These are phyloP conservation scores for Sciurus vulgaris DNA, from an alignment of 2,797 vertebrate species.

Conservation along the genomic window DNA sequence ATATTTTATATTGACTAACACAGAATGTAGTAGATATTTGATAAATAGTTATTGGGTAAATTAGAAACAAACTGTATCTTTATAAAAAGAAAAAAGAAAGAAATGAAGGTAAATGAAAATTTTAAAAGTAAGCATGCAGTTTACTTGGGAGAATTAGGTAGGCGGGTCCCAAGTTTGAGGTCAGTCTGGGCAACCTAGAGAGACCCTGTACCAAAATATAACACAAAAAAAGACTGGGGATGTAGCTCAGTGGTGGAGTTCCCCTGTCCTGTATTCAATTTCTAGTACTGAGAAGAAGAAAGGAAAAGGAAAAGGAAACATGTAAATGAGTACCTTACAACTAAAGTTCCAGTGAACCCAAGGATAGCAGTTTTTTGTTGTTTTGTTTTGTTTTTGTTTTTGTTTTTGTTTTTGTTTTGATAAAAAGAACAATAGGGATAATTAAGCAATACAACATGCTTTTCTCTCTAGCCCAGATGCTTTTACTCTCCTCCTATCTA, in stretches of 20 bases:
- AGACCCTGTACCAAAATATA: too few relatives aligned
- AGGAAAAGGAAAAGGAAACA: background rate
- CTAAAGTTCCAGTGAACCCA: background rate
- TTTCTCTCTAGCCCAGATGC: background rate
- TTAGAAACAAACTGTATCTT: background rate
- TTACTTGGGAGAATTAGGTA: too few relatives aligned
- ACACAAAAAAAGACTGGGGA: too few relatives aligned
- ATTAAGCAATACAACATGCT: background rate
- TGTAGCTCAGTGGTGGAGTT: too few relatives aligned
- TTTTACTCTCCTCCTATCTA: background rate
- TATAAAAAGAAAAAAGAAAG: background rate
- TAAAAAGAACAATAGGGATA: background rate
- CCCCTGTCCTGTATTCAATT: too few relatives aligned
- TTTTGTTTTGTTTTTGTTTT: background rate
- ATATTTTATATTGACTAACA: background rate
- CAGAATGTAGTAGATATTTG: background rate
- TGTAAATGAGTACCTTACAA: background rate
- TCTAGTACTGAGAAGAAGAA: too few relatives aligned
- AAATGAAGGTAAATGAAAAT: background rate
- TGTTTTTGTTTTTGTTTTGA: background rate
- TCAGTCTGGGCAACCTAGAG: too few relatives aligned
- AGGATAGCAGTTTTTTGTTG: too few relatives aligned
- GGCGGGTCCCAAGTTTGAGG: too few relatives aligned
- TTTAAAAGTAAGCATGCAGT: background rate
- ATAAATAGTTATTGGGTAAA: background rate